A percentile compares a stretch with the other conserved stretches of the same genome.
Evolutionary conservation across 2,888 invertebrate genomes (phyloP).

Genomic region (Pteria penguin): DNA sequence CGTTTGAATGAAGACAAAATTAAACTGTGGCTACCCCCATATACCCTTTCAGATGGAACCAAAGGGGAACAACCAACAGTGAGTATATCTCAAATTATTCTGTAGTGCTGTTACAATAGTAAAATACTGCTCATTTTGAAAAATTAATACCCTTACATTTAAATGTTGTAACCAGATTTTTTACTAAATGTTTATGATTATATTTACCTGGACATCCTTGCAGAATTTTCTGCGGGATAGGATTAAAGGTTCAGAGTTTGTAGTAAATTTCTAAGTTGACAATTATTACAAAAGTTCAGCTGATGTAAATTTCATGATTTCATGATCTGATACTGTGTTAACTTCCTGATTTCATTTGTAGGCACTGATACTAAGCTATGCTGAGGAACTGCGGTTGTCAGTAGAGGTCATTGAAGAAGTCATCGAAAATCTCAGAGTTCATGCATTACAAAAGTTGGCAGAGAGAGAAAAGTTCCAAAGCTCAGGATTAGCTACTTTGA

Average conservation of each 20-base stretch:
- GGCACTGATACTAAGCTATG: constrained; percentile 85
- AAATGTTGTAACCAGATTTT: not conserved
- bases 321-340: too few species aligned
- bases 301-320: too few species aligned
- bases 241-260: too few species aligned
- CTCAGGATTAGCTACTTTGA: constrained; percentile 87
- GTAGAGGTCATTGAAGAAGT: constrained; percentile 82
- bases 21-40: constrained; percentile 89
- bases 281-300: too few species aligned
- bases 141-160: not conserved
- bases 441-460: constrained; percentile 87
- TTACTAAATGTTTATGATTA: not conserved
- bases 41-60: constrained; percentile 82
- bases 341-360: too few species aligned
- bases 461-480: constrained; percentile 86
- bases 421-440: constrained; percentile 85
- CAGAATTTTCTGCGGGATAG: too few species aligned
- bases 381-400: constrained; percentile 82
- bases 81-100: constrained; percentile 6
- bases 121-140: too few species aligned
- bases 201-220: too few species aligned
- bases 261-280: too few species aligned
- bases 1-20: constrained; percentile 86
- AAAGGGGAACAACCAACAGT: constrained; percentile 79
- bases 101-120: too few species aligned